Evolutionary conservation across 2,888 invertebrate species (phyloP).

Genomic region (Nomada fabriciana): DNA sequence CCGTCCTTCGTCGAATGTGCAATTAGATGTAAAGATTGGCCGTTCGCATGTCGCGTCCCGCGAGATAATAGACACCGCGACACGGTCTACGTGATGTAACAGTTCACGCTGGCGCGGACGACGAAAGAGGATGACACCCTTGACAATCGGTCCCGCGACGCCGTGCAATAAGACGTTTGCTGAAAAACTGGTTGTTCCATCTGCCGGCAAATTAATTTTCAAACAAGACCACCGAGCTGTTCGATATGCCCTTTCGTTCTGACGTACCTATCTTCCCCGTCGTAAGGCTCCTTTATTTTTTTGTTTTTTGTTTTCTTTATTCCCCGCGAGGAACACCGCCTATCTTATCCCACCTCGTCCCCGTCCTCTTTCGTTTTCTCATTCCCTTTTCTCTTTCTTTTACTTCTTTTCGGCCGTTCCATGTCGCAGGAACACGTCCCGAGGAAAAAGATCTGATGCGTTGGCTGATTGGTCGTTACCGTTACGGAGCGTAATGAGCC

Average conservation of each 20-base stretch:
- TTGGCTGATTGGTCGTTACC: slow-evolving; percentile 57
- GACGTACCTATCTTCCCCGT: slow-evolving; percentile 15
- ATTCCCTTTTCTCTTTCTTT: not conserved
- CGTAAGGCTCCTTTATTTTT: slow-evolving; percentile 5
- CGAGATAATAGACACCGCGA: not conserved
- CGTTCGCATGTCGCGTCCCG: not conserved
- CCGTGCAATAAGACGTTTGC: slow-evolving; percentile 55
- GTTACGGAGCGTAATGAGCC: slow-evolving; percentile 50
- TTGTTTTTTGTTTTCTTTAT: slow-evolving; percentile 1
- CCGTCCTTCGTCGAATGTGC: not conserved
- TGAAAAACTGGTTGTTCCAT: slow-evolving; percentile 69
- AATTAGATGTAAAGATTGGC: not conserved
- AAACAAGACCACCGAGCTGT: slow-evolving; percentile 63
- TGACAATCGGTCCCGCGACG: slow-evolving; percentile 51
- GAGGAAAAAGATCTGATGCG: slow-evolving; percentile 61
- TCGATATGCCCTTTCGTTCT: slow-evolving; percentile 62
- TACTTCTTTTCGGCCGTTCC: not conserved
- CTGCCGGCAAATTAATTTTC: slow-evolving; percentile 68
- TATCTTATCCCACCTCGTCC: not conserved
- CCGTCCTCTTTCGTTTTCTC: not conserved
- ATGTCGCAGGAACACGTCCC: slow-evolving; percentile 47
- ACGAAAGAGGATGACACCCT: slow-evolving; percentile 36
- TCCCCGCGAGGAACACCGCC: not conserved
- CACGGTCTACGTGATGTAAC: not conserved
- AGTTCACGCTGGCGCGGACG: not conserved